Evolutionary conservation across 1,140 invertebrate genomes (phyloP), one percentile per base, ranked within the genome.

Genomic region (Zaprionus inermis): DNA sequence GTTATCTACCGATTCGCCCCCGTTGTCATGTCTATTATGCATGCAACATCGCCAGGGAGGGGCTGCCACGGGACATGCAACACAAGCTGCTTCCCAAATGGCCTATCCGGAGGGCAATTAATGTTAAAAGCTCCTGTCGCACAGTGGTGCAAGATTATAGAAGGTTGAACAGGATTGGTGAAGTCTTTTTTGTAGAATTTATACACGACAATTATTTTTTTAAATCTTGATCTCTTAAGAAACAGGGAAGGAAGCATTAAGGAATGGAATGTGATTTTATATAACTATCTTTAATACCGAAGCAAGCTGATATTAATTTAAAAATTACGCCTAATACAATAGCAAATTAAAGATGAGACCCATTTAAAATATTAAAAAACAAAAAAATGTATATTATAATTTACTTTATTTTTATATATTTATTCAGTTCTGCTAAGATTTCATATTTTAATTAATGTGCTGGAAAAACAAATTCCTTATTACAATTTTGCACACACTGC

Each of bases 11-110:
- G 69, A 83, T 74, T 70, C 66, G 41, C 60, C 52, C 72, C 72
- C 72, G 76, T 61, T 74, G 82, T 72, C 82, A 77, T 79, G 79
- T 74, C 83, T 77, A 74, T 80, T 57, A 81, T 78, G 83, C 83
- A 89, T 83, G 82, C 83, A 74, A 83, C 24, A 11, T 18, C 16
- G 18, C 46, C 1, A 44, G 32, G 51, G 52, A 28, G 28, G 49
- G 56, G 24, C n/a, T 54, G 20, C 28, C 11, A 2, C 32, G 44
- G 44, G 18, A 5, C n/a, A 24, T 24, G 4, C 22, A 32, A 49
- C 44, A 49, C 38, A 12, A 22, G 10, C 10, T 18, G 49, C 64
- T 28, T 24, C 20, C 32, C 49, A 64, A 64, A 52, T 52, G 51
- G 22, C 22, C 64, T 54, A 70, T 51, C 55, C 70, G 66, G 44